Evolutionary conservation across 37 sponge, comb jelly and placozoan genomes (phyloP).

Genomic region (Beroe forskalii): DNA sequence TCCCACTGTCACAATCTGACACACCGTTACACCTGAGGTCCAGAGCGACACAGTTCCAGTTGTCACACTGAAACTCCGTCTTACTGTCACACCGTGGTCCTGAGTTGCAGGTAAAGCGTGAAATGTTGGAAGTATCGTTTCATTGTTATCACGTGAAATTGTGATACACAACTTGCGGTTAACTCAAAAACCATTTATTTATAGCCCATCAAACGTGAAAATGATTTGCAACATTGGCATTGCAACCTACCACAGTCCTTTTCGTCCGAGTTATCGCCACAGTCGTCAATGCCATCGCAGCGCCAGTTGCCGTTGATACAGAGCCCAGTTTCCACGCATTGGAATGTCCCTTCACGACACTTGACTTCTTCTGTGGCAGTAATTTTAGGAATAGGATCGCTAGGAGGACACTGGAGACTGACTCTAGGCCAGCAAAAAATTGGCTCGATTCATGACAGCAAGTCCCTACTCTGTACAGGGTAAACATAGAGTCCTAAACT

Average conservation of each 20-base stretch:
- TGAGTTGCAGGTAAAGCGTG: not conserved
- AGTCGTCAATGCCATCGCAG: conserved; percentile 9
- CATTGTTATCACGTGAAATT: too few species aligned
- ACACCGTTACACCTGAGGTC: not conserved
- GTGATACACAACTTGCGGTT: too few species aligned
- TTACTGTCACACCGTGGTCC: not conserved
- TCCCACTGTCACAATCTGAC: not conserved
- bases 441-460: too few species aligned
- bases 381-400: too few species aligned
- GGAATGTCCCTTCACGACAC: too few species aligned
- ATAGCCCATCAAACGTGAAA: not conserved
- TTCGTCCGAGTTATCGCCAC: conserved; percentile 17
- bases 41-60: not conserved
- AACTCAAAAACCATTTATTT: too few species aligned
- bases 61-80: conserved; percentile 19
- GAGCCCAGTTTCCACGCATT: not conserved
- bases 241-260: conserved; percentile 18
- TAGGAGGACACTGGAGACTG: too few species aligned
- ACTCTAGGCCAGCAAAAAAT: too few species aligned
- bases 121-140: not conserved
- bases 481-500: too few species aligned
- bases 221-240: too few species aligned
- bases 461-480: too few species aligned
- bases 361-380: too few species aligned
- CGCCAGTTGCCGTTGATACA: conserved; percentile 14